These are phyloP conservation scores for Caenorhabditis becei DNA, from an alignment of 2,888 invertebrate genomes.

Conservation along the genomic window DNA sequence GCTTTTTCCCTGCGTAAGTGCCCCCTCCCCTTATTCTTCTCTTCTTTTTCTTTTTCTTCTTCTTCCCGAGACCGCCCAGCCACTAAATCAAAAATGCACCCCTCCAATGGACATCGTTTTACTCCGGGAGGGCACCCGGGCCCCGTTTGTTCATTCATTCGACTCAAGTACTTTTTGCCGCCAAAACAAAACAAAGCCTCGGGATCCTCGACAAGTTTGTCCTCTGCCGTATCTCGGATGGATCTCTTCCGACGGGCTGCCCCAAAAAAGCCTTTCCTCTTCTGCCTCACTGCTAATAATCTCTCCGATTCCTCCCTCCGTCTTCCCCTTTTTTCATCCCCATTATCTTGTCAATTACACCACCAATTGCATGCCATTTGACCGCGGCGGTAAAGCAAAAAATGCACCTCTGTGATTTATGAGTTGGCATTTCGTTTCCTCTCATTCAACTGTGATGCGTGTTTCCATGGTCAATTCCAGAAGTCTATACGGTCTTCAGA, in stretches of 20 bases:
- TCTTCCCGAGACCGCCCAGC: slow-evolving; percentile 32
- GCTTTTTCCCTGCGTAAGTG: slow-evolving; percentile 11
- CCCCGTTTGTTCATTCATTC: slow-evolving; percentile 3
- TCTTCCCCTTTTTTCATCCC: slow-evolving; percentile 4
- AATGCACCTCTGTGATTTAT: slow-evolving; percentile 32
- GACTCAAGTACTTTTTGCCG: slow-evolving; percentile 16
- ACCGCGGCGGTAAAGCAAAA: slow-evolving; percentile 2
- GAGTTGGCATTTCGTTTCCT: slow-evolving; percentile 20
- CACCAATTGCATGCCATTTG: slow-evolving; percentile 47
- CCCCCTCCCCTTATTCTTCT: slow-evolving; percentile 22
- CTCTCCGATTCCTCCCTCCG: slow-evolving; percentile 19
- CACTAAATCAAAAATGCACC: slow-evolving; percentile 52
- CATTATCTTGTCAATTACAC: slow-evolving; percentile 57
- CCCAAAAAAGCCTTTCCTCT: slow-evolving; percentile 23
- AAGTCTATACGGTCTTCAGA: no score
- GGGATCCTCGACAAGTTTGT: slow-evolving; percentile 34
- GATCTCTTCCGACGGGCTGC: slow-evolving; percentile 18
- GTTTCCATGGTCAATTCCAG: not conserved
- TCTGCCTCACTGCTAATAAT: slow-evolving; percentile 55
- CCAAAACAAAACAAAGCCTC: slow-evolving; percentile 8
- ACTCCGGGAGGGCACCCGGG: not conserved
- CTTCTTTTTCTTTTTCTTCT: slow-evolving; percentile 17
- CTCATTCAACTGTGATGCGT: not conserved
- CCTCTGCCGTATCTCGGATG: slow-evolving; percentile 28
- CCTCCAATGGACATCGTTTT: slow-evolving; percentile 43